These are phyloP conservation scores for Papilio protenor DNA, from an alignment of 2,888 invertebrate species.

Conservation along the genomic window DNA sequence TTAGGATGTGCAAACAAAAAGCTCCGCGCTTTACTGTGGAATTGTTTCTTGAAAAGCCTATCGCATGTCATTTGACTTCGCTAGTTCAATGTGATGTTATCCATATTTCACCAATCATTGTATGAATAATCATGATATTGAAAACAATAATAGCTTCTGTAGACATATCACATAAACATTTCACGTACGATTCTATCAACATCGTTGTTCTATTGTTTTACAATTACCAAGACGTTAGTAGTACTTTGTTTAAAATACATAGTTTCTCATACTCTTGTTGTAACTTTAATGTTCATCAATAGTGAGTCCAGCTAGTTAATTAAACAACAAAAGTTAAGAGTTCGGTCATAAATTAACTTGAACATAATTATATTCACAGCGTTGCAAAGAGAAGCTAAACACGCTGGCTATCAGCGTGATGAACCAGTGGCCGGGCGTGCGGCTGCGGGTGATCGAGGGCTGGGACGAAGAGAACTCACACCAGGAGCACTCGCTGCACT, in stretches of 20 bases:
- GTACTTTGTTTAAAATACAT: no score
- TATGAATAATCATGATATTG: neutral
- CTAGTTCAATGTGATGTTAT: constrained; percentile 49
- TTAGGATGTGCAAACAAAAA: constrained; percentile 73
- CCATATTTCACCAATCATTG: neutral
- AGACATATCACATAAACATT: constrained; percentile 3
- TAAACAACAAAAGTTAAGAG: no score
- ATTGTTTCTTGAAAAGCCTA: constrained; percentile 60
- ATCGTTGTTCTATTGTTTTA: neutral
- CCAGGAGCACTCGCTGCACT: constrained; percentile 93
- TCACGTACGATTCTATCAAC: neutral
- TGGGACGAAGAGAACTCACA: constrained; percentile 96
- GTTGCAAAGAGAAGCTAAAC: constrained; percentile 97
- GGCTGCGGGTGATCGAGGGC: constrained; percentile 96
- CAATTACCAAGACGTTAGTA: neutral
- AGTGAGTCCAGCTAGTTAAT: no score
- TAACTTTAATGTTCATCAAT: no score
- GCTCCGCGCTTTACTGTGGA: constrained; percentile 63
- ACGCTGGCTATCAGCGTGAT: constrained; percentile 97
- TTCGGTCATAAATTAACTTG: neutral
- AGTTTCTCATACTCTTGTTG: no score
- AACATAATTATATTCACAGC: constrained; percentile 81
- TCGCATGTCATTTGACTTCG: constrained; percentile 56
- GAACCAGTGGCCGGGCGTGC: constrained; percentile 99
- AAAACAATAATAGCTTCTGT: neutral